A percentile compares a stretch with the other conserved stretches of the same genome.
phyloP scores from a whole-genome alignment of 2,113 vertebrate species.

The Poicephalus gulielmi region DNA sequence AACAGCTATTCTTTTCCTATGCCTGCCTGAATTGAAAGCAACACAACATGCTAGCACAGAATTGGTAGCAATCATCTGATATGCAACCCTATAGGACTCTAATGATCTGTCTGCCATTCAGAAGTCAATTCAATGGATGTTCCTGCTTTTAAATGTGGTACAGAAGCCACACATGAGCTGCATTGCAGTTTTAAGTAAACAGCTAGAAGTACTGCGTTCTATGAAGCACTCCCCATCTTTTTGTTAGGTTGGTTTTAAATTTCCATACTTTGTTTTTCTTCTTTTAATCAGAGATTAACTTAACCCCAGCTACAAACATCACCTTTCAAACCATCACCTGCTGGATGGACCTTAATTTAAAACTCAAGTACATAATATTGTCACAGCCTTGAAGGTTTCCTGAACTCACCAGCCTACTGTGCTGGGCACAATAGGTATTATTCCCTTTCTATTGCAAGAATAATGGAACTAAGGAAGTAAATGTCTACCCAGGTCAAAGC shows the following conservation, averaged over 20 bases:
- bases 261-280: background rate
- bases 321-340: background rate
- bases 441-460: background rate
- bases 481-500: background rate
- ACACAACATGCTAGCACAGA: background rate
- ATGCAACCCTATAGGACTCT: background rate
- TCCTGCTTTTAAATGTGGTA: conserved; percentile 21
- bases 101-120: background rate
- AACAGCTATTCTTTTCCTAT: background rate
- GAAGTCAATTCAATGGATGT: background rate
- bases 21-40: background rate
- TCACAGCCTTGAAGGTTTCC: background rate
- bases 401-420: background rate
- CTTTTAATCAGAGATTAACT: background rate
- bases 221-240: background rate
- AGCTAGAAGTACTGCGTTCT: background rate
- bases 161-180: background rate
- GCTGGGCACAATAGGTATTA: background rate
- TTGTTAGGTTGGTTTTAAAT: background rate
- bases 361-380: background rate
- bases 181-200: background rate
- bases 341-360: background rate
- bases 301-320: background rate
- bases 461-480: background rate
- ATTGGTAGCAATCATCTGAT: background rate